These are phyloP conservation scores for Kryptolebias marmoratus DNA, from an alignment of 2,113 vertebrate species.

Conservation along the genomic window DNA sequence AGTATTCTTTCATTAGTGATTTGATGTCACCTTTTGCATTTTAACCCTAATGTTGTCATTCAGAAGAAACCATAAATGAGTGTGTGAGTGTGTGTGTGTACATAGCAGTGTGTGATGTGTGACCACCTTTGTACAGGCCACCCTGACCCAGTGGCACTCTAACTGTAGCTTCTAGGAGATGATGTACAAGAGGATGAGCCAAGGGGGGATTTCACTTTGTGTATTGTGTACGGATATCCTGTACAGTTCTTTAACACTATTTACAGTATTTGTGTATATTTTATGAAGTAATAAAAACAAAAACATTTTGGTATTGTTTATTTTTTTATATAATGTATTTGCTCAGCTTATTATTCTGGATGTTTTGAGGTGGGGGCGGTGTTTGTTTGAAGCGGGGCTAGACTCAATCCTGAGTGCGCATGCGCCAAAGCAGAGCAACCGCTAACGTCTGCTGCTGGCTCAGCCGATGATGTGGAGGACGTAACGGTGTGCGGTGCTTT, in stretches of 20 bases:
- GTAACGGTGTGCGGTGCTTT: constrained; percentile 37
- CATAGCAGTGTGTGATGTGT: constrained; percentile 52
- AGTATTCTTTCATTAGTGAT: constrained; percentile 26
- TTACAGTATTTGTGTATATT: constrained; percentile 89
- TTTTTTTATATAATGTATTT: constrained; percentile 42
- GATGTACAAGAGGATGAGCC: constrained; percentile 33
- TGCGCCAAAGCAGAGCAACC: constrained; percentile 26
- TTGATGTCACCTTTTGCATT: constrained; percentile 56
- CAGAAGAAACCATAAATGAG: constrained; percentile 44
- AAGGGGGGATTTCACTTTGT: constrained; percentile 70
- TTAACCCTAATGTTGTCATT: constrained; percentile 63
- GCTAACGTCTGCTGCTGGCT: constrained; percentile 17
- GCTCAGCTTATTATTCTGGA: neutral
- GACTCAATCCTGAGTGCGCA: constrained; percentile 18
- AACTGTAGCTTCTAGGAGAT: constrained; percentile 42
- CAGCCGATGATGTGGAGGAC: constrained; percentile 41
- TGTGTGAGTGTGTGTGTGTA: constrained; percentile 31
- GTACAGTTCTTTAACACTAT: constrained; percentile 87
- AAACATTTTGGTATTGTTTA: neutral
- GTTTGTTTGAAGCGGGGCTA: neutral
- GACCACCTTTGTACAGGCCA: constrained; percentile 66
- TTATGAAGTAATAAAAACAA: constrained; percentile 85
- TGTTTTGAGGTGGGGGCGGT: too few relatives aligned
- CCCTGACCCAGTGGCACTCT: constrained; percentile 74
- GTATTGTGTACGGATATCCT: constrained; percentile 84